Evolutionary conservation across 2,797 vertebrate species (phyloP), one percentile per base, ranked within the genome.

Genomic region (Vultur gryphus): DNA sequence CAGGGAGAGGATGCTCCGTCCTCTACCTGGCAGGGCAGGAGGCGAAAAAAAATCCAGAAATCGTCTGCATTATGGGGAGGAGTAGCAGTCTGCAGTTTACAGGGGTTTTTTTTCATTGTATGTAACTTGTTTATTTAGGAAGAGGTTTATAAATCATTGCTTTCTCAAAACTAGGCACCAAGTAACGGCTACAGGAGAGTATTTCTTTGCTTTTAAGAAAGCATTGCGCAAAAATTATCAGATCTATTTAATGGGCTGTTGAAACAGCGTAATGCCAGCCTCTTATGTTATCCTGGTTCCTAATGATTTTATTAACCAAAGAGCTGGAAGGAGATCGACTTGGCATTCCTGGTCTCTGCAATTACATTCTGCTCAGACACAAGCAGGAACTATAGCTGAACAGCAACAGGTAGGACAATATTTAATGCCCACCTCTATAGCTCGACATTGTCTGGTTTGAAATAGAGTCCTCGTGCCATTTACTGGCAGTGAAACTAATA

Each of bases 381-480:
- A 51, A 19, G 59, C 31, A 84, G 70, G 43, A 89, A 35, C 64
- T 26, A 37, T 0, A 71, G 52, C 88, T 43, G 59, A 92, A 52
- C 59, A 89, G 86, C 90, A 96, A 94, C 86, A 93, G 86, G 90
- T 92, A 52, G 59, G 80, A 90, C 28, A 66, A 72, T 69, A 94
- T 72, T 89, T 90, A 82, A 96, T 48, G 66, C 31, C 66, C 62
- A 77, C 15, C 58, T 89, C 76, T 66, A 1, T 10, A 72, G 44
- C 70, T 65, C 23, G 28, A 76, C 73, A 76, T 57, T 78, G 66
- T 79, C 87, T 85, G 73, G 58, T 76, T 93, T 93, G 90, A 96
- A 97, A 93, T 70, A 94, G 90, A 95, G 90, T 79, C 78, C 70
- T 90, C 5, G 15, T 82, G 66, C 80, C 70, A 84, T 93, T 97